phyloP scores from a whole-genome alignment of 2,797 vertebrate species.

The Neosilurus mollespiculum region DNA sequence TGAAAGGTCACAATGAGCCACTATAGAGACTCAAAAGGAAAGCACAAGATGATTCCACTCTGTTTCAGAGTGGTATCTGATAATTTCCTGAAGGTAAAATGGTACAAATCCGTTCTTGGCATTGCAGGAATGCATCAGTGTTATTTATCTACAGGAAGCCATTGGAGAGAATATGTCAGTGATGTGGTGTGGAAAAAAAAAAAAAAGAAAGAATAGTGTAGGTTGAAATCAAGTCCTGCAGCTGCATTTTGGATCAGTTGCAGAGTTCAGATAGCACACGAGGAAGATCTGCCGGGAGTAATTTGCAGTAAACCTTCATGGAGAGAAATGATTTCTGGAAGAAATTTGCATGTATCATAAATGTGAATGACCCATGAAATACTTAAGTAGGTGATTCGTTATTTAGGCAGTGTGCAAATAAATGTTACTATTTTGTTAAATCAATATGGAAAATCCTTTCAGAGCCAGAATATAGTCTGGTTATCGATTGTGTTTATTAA shows the following conservation, averaged over 20 bases:
- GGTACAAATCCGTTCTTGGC: too few relatives aligned
- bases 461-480: neutral
- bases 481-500: neutral
- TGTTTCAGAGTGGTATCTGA: neutral
- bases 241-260: neutral
- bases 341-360: neutral
- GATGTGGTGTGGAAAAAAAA: neutral
- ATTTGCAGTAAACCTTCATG: neutral
- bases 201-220: neutral
- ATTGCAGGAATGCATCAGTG: neutral
- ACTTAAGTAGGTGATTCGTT: neutral
- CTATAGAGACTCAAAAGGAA: neutral
- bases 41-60: too few relatives aligned
- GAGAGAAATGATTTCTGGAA: neutral
- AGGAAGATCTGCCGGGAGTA: neutral
- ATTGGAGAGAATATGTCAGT: neutral
- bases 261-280: neutral
- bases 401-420: neutral
- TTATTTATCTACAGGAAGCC: neutral
- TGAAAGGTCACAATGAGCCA: neutral
- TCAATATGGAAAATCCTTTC: neutral
- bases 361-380: neutral
- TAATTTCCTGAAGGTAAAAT: neutral
- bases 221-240: conserved; percentile 13
- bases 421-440: conserved; percentile 1